Evolutionary conservation across 2,113 vertebrate genomes (phyloP), one percentile per base, ranked within the genome.

Genomic region (Todiramphus saurophagus): DNA sequence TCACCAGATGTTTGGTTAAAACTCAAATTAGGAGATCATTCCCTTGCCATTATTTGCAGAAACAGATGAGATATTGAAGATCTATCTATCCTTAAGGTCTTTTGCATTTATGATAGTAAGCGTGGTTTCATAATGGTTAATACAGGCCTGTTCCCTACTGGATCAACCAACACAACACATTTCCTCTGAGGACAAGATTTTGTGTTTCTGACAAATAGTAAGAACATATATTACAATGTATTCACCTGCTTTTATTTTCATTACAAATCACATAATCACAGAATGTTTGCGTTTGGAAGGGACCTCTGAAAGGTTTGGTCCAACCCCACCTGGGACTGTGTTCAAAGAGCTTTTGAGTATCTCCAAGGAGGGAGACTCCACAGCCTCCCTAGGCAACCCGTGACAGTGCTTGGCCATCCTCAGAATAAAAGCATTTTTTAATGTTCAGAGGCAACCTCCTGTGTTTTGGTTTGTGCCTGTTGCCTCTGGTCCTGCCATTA

Each of bases 321-420:
- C 35, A 72, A 3, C 0, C 2, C 15, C 10, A 21, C 16, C 16
- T 33, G 31, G 5, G 24, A 44, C 44, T 1, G 1, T 6, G 8
- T 53, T 13, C 44, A 44, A 31, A 27, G 1, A 5, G 31, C 18
- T 69, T 51, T 20, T 30, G 30, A 62, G 23, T 37, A 25, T 37
- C 35, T 62, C n/a, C 35, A 37, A 25, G 60, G 35, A 62, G 3
- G 10, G 8, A 43, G 16, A 51, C 15, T 50, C 35, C 13, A 43
- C 24, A 24, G 5, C 13, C 5, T 66, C 41, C 27, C 10, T 35
- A 25, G 44, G 31, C 15, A 70, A 50, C 13, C 13, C 20, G 4
- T 85, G 41, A 10, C 39, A 55, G 10, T 64, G 21, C 17, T 67
- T 1, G 2, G 6, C 41, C 30, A 76, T 19, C 11, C 31, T 58